Percentiles rank a stretch among this genome's conserved stretches.
These are phyloP conservation scores for Pachyuromys duprasi DNA, from an alignment of 2,797 vertebrate species.

Conservation along the genomic window DNA sequence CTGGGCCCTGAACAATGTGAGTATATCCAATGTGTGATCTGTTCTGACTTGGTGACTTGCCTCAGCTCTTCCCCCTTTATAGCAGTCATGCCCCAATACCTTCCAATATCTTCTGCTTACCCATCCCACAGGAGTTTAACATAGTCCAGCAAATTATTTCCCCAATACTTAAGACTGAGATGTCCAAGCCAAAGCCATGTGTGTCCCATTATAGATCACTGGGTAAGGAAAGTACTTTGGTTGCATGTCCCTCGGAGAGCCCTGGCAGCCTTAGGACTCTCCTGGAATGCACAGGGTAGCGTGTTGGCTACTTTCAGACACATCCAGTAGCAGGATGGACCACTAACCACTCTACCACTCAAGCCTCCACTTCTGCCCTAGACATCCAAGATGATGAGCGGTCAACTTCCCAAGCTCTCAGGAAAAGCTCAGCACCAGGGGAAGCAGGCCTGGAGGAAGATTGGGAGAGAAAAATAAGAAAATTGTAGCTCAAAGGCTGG, in stretches of 20 bases:
- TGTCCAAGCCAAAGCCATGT: too few species aligned
- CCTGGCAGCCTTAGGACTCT: background rate
- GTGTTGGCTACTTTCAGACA: background rate
- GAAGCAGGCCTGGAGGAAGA: background rate
- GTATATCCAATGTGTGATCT: background rate
- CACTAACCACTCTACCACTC: too few species aligned
- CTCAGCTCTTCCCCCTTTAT: background rate
- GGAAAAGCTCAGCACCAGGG: too few species aligned
- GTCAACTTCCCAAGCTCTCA: background rate
- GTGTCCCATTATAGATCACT: too few species aligned
- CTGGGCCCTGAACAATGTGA: background rate
- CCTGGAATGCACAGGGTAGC: fast-evolving
- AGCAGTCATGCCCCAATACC: too few species aligned
- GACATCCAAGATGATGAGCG: background rate
- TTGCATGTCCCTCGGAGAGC: too few species aligned
- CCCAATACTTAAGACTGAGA: background rate
- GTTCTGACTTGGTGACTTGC: background rate
- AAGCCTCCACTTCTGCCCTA: background rate
- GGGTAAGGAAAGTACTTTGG: too few species aligned
- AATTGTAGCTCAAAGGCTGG: background rate
- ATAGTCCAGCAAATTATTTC: background rate
- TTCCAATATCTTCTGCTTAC: background rate
- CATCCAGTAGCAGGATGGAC: too few species aligned
- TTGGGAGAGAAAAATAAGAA: background rate
- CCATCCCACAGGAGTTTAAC: background rate